A percentile compares a stretch with the other conserved stretches of the same genome.
Conservation (phyloP, 2,888 invertebrate genomes). For the Drosophila mercatorum region DNA sequence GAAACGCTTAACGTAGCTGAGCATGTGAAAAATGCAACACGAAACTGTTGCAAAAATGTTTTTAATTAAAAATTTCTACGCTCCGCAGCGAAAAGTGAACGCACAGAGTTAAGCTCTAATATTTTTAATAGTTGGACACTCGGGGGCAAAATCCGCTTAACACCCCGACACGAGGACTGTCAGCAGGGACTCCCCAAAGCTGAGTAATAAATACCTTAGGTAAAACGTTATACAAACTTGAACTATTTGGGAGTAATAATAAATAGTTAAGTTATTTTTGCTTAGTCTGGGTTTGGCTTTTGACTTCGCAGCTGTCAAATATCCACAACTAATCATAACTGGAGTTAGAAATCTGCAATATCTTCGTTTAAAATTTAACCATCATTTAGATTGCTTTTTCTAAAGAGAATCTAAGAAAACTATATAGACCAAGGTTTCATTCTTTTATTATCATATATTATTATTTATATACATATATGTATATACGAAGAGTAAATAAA, state of each 20-base stretch:
- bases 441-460: too few relatives aligned
- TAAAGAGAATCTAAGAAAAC: too few relatives aligned
- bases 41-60: conserved; percentile 36
- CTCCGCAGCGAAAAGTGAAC: conserved; percentile 13
- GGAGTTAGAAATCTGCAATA: too few relatives aligned
- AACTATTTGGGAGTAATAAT: neutral
- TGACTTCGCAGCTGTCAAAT: too few relatives aligned
- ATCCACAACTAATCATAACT: too few relatives aligned
- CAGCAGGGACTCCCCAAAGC: neutral
- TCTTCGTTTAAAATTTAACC: too few relatives aligned
- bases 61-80: conserved; percentile 49
- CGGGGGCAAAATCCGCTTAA: neutral
- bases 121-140: conserved; percentile 27
- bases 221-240: neutral
- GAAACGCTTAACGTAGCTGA: conserved; percentile 2
- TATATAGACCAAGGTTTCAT: too few relatives aligned
- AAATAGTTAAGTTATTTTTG: neutral
- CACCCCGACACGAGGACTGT: neutral
- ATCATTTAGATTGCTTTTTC: too few relatives aligned
- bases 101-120: conserved; percentile 12
- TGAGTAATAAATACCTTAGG: neutral
- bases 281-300: too few relatives aligned
- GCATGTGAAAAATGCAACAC: conserved; percentile 17
- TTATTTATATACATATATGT: too few relatives aligned
- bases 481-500: too few relatives aligned